phyloP scores from a whole-genome alignment of 2,113 vertebrate species.

The Hydrolagus affinis region DNA sequence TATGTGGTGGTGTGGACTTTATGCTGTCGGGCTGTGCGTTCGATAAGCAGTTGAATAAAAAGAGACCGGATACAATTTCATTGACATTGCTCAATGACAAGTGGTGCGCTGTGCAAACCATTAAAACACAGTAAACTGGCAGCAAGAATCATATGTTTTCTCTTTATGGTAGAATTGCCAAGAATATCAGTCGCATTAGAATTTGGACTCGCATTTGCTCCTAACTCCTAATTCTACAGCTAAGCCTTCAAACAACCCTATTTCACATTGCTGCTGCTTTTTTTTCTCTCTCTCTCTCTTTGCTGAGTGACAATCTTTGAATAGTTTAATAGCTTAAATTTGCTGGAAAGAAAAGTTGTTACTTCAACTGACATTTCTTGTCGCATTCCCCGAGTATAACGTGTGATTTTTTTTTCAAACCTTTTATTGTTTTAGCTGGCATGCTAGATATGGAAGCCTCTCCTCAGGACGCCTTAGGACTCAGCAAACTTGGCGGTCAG shows the following conservation, averaged over 20 bases:
- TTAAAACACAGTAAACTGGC: too few relatives aligned
- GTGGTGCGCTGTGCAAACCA: too few relatives aligned
- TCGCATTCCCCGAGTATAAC: background rate
- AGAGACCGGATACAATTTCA: background rate
- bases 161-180: too few relatives aligned
- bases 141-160: too few relatives aligned
- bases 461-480: constrained; percentile 70
- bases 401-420: constrained; percentile 1
- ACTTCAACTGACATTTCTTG: background rate
- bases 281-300: background rate
- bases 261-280: background rate
- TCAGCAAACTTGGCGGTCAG: constrained; percentile 76
- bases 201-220: too few relatives aligned
- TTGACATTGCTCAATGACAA: too few relatives aligned
- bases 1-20: background rate
- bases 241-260: too few relatives aligned
- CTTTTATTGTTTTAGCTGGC: constrained; percentile 51
- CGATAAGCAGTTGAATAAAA: background rate
- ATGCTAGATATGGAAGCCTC: constrained; percentile 67
- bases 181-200: too few relatives aligned
- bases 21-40: background rate
- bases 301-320: background rate
- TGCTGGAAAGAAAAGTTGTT: background rate
- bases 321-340: background rate
- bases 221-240: too few relatives aligned